Evolutionary conservation across 2,888 invertebrate genomes (phyloP).

Genomic region (Bruchidius siliquastri): DNA sequence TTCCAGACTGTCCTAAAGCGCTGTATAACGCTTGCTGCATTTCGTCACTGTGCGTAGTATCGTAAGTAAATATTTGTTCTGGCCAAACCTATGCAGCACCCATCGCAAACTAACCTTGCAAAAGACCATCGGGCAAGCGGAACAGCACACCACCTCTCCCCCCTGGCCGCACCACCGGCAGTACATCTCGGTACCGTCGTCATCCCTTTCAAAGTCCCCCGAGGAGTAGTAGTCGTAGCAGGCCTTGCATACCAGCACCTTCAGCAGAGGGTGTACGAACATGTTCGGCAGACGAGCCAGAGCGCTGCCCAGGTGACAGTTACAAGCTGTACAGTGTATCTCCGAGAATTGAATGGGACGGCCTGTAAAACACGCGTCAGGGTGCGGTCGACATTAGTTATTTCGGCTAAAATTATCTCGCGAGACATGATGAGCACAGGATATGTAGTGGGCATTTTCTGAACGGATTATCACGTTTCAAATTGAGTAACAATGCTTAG

Average conservation of each 20-base stretch:
- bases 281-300: conserved; percentile 58
- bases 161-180: conserved; percentile 82
- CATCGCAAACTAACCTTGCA: conserved; percentile 53
- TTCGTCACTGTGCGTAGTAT: too few relatives aligned
- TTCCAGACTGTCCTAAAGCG: too few relatives aligned
- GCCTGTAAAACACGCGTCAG: conserved; percentile 15
- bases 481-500: too few relatives aligned
- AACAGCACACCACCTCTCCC: conserved; percentile 67
- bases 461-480: too few relatives aligned
- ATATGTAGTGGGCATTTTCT: too few relatives aligned
- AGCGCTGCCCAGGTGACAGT: conserved; percentile 69
- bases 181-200: conserved; percentile 76
- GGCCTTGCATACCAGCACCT: conserved; percentile 65
- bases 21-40: too few relatives aligned
- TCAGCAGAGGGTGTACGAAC: conserved; percentile 67
- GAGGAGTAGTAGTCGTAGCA: conserved; percentile 75
- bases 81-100: too few relatives aligned
- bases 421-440: too few relatives aligned
- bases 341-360: conserved; percentile 52
- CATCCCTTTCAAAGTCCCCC: conserved; percentile 76
- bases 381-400: background rate
- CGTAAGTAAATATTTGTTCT: too few relatives aligned
- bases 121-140: conserved; percentile 68
- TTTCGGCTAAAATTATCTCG: background rate
- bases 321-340: conserved; percentile 74